phyloP scores from a whole-genome alignment of 2,888 invertebrate species.

The Lobophora halterata region DNA sequence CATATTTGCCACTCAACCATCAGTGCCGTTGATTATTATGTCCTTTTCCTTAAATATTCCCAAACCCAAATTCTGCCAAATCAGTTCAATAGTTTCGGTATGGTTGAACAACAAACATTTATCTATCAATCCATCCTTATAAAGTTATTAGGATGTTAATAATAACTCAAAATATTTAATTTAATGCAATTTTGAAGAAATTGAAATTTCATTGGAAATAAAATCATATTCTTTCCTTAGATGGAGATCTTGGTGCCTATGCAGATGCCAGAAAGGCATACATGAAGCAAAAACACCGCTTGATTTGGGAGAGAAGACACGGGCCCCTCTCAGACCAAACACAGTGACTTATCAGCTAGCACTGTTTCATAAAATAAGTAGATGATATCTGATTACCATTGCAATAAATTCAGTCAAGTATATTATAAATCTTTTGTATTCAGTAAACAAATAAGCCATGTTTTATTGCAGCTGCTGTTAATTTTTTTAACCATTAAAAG shows the following conservation, averaged over 20 bases:
- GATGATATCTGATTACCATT: slow-evolving; percentile 41
- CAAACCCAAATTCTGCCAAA: too few relatives aligned
- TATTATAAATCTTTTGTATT: slow-evolving; percentile 8
- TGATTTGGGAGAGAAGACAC: slow-evolving; percentile 98
- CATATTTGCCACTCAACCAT: too few relatives aligned
- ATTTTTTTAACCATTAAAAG: too few relatives aligned
- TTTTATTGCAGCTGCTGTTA: too few relatives aligned
- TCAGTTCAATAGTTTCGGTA: too few relatives aligned
- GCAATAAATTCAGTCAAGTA: slow-evolving; percentile 46
- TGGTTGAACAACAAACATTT: too few relatives aligned
- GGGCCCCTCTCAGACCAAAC: slow-evolving; percentile 81
- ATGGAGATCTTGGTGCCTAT: slow-evolving; percentile 94
- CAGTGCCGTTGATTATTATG: too few relatives aligned
- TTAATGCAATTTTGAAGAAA: slow-evolving; percentile 1
- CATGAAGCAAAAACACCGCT: slow-evolving; percentile 99
- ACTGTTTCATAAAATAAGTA: slow-evolving; percentile 38
- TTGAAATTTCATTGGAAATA: neutral
- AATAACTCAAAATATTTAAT: too few relatives aligned
- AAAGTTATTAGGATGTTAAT: too few relatives aligned
- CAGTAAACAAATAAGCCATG: too few relatives aligned
- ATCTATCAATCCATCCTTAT: too few relatives aligned
- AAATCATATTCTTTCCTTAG: slow-evolving; percentile 63
- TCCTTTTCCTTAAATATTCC: too few relatives aligned
- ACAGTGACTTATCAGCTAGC: slow-evolving; percentile 30
- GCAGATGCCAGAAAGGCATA: slow-evolving; percentile 87